Evolutionary conservation across 2,113 vertebrate genomes (phyloP).

Genomic region (Rhea pennata): DNA sequence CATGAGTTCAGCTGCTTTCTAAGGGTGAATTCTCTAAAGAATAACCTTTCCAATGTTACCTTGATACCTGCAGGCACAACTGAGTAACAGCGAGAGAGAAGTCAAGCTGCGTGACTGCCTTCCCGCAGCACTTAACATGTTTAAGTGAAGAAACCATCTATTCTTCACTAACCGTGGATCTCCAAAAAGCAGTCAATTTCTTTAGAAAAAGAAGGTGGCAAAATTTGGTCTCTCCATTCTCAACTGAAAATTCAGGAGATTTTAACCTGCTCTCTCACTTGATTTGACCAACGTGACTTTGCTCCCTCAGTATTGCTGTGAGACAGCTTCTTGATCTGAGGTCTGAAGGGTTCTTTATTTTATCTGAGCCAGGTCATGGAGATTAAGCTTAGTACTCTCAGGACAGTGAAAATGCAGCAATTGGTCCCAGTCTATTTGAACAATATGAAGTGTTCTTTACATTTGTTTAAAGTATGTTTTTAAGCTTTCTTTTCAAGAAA

Average conservation of each 20-base stretch:
- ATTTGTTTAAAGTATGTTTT: background rate
- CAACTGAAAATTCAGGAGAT: background rate
- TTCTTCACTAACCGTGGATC: background rate
- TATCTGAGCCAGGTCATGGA: background rate
- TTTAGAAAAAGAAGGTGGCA: background rate
- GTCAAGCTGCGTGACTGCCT: background rate
- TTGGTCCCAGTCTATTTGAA: rapidly evolving
- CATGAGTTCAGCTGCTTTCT: background rate
- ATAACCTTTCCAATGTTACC: background rate
- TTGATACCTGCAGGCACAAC: background rate
- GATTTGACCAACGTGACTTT: background rate
- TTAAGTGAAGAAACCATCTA: background rate
- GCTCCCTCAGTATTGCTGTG: background rate
- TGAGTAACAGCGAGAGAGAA: background rate
- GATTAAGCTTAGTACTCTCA: background rate
- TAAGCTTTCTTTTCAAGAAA: background rate
- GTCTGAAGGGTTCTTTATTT: background rate
- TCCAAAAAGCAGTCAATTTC: background rate
- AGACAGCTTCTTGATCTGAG: background rate
- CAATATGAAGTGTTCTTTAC: rapidly evolving
- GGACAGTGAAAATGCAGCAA: background rate
- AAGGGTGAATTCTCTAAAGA: background rate
- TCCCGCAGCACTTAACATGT: background rate
- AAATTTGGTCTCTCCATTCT: background rate
- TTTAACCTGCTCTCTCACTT: background rate